phyloP scores from a whole-genome alignment of 2,113 vertebrate genomes.

The Gopherus evgoodei region DNA sequence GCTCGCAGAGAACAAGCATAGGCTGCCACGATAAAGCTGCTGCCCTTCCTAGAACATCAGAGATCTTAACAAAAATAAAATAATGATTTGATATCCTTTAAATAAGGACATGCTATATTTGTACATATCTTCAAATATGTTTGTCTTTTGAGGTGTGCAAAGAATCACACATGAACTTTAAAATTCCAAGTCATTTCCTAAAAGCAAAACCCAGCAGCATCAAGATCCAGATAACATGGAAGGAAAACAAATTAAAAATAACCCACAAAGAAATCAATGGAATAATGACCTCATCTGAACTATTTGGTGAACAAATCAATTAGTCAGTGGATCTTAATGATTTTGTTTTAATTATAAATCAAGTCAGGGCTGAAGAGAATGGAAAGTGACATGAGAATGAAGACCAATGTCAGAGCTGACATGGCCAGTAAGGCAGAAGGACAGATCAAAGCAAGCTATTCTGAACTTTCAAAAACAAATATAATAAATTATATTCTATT shows the following conservation, averaged over 20 bases:
- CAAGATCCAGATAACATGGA: neutral
- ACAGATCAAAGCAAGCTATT: neutral
- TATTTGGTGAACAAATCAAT: conserved; percentile 40
- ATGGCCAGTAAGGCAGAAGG: conserved; percentile 5
- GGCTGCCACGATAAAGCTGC: neutral
- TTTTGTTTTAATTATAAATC: conserved; percentile 48
- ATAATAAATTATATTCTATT: neutral
- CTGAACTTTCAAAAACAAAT: conserved; percentile 15
- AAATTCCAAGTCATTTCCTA: conserved; percentile 7
- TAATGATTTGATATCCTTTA: neutral
- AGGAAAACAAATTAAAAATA: conserved; percentile 32
- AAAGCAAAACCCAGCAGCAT: conserved; percentile 3
- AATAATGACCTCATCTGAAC: conserved; percentile 49
- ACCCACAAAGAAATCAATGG: neutral
- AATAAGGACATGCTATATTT: neutral
- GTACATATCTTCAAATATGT: neutral
- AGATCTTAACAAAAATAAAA: neutral
- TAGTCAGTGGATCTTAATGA: conserved; percentile 22
- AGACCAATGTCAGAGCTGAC: neutral
- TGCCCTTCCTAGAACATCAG: neutral
- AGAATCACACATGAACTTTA: neutral
- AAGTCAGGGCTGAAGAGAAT: conserved; percentile 32
- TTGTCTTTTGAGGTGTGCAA: neutral
- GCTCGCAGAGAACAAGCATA: neutral
- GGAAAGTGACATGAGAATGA: neutral